Base-by-base conservation (phyloP, 1,140 invertebrate species). In the Cryptotermes secundus region DNA sequence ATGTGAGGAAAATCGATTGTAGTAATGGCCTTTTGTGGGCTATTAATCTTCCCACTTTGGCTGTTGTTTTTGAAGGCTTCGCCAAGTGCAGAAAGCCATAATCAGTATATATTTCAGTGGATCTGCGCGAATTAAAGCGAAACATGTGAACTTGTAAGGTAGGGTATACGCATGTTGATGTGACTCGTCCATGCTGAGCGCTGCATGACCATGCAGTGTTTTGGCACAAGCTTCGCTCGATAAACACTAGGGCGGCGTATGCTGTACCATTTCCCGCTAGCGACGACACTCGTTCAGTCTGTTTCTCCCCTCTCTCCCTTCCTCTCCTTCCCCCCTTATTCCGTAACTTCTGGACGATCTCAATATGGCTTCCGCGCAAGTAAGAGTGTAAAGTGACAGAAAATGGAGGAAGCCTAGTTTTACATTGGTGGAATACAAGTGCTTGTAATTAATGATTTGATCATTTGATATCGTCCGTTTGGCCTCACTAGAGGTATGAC, bases 341-440 rank as follows among this genome's bases (percentile, higher is more conserved):
- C 59, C n/a, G 3, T 65, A 26, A 72, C 59, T 31, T 72, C n/a
- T 3, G 59, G 59, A 72, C 59, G 59, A 72, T 72, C 59, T 72
- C 59, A 72, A 72, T 72, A 72, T 72, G 59, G 59, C 59, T 72
- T 72, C 59, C 59, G 59, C 59, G 59, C 59, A 72, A 72, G 59
- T 72, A 72, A 72, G 59, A 72, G 59, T 72, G 59, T 72, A 72
- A 72, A 72, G 59, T 72, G 59, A 72, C 59, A 72, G 59, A 72
- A 72, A 72, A 72, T 72, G 59, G 59, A 31, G 59, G 59, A 72
- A 72, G 59, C 59, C 9, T 31, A 31, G 59, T n/a, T 72, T 31
- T 72, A 72, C 59, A 49, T 49, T 49, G 19, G 19, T 19, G 45
- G 3, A 72, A 72, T 0, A 7, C 59, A 72, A 31, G 59, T 31